Base-by-base conservation (phyloP, 2,113 vertebrate genomes). In the Apeltes quadracus region DNA sequence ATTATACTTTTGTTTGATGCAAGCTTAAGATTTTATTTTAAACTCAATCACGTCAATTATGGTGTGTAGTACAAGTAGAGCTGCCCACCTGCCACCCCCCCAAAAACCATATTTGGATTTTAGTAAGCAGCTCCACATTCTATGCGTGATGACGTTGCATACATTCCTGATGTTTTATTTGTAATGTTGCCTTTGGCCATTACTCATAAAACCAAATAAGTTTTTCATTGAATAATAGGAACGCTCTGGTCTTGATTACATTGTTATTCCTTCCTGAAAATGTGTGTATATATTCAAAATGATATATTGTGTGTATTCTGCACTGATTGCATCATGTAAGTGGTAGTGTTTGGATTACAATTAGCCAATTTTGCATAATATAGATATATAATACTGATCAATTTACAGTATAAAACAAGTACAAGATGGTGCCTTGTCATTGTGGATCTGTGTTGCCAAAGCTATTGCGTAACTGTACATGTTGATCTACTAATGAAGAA, bases 401-500 rank as follows among this genome's bases (percentile, higher is more conserved):
- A 25, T 48, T 8, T 66, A 57, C 63, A 80, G 2, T 76, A 38
- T 55, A 25, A 63, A 64, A 29, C 18, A 25, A 50, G 10, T 50
- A 65, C 9, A 48, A 29, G 25, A 48, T 18, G 77, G 13, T 29
- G 61, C 56, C 23, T 16, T 56, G 20, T 67, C 38, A 46, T 41
- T 74, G 23, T 69, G 51, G 70, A 76, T 94, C 23, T 58, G 7
- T 62, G 41, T 66, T 76, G 22, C 20, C 16, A 48, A 67, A 79
- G 75, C 36, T 62, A 69, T 65, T 76, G 53, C 70, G 72, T 72
- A 71, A 80, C 48, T 74, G 48, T 61, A 75, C 66, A 75, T 94
- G 92, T 94, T 94, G 93, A 92, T 78, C 90, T 95, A 95, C 95
- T 95, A 95, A 95, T 95, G 93, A 88, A 90, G 92, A 6, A 84